Evolutionary conservation across 2,113 vertebrate species (phyloP).

Genomic region (Cyprinodon tularosa): DNA sequence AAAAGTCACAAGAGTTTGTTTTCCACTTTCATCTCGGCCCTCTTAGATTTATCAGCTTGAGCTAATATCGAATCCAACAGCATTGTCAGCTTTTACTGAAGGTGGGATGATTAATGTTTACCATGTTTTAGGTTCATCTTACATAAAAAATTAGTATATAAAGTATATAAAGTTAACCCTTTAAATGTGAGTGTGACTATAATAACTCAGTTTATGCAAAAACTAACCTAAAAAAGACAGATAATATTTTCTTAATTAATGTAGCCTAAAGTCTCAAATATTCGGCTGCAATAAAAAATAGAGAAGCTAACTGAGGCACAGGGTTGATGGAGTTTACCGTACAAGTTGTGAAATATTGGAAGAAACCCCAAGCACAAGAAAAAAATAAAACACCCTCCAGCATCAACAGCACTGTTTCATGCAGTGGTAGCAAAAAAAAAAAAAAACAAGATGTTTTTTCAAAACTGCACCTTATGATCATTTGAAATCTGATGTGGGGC

Average conservation of each 20-base stretch:
- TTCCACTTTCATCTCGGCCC: no score
- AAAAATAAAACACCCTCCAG: background rate
- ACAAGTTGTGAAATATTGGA: background rate
- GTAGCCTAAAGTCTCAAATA: background rate
- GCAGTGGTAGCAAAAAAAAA: background rate
- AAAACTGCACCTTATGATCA: slow-evolving; percentile 18
- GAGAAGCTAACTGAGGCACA: background rate
- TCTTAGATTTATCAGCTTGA: no score
- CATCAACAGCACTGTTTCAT: background rate
- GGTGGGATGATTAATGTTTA: no score
- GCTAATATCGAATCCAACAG: no score
- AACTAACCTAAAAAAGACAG: no score
- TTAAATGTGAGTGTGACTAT: no score
- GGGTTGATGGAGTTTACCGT: background rate
- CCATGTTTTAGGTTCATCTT: no score
- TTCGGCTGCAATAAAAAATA: background rate
- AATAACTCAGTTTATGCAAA: no score
- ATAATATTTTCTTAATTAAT: background rate
- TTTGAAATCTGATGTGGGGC: background rate
- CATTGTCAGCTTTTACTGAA: no score
- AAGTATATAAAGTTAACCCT: no score
- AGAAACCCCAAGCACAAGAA: background rate
- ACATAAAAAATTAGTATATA: no score
- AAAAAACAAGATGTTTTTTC: slow-evolving; percentile 6
- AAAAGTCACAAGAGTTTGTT: no score